Conservation (phyloP, 2,888 invertebrate species). For the Xylota sylvarum region DNA sequence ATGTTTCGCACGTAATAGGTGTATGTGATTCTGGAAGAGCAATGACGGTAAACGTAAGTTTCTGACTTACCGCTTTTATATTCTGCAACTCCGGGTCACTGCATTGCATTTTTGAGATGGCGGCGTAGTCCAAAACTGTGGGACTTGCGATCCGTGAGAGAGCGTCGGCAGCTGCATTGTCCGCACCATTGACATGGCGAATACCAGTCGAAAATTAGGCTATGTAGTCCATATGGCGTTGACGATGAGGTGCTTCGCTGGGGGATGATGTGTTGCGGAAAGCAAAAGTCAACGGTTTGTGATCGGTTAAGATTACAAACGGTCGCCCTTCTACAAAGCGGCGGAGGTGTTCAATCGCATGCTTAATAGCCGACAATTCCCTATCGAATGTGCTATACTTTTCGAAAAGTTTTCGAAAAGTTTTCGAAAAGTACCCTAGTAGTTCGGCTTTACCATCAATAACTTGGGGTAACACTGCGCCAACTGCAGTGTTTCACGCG, state of each 20-base stretch:
- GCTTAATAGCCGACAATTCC: not conserved
- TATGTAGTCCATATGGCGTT: constrained; percentile 11
- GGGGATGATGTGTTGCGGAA: no score
- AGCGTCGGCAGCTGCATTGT: constrained; percentile 58
- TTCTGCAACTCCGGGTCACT: not conserved
- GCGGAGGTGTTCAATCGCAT: no score
- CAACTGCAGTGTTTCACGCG: constrained; percentile 32
- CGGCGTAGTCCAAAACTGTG: constrained; percentile 9
- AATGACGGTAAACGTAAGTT: constrained; percentile 39
- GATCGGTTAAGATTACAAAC: no score
- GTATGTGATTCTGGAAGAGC: constrained; percentile 31
- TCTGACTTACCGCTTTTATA: constrained; percentile 32
- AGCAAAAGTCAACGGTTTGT: no score
- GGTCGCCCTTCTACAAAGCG: no score
- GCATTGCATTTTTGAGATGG: constrained; percentile 42
- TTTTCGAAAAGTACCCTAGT: no score
- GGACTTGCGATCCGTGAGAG: constrained; percentile 48
- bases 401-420: no score
- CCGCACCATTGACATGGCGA: constrained; percentile 27
- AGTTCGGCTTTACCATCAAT: not conserved
- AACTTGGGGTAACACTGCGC: constrained; percentile 1
- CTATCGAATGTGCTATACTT: not conserved
- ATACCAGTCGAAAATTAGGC: constrained; percentile 10
- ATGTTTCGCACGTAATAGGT: constrained; percentile 60
- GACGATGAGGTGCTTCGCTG: no score